Evolutionary conservation across 2,888 invertebrate species (phyloP).

Genomic region (Chloroclystis v-ata): DNA sequence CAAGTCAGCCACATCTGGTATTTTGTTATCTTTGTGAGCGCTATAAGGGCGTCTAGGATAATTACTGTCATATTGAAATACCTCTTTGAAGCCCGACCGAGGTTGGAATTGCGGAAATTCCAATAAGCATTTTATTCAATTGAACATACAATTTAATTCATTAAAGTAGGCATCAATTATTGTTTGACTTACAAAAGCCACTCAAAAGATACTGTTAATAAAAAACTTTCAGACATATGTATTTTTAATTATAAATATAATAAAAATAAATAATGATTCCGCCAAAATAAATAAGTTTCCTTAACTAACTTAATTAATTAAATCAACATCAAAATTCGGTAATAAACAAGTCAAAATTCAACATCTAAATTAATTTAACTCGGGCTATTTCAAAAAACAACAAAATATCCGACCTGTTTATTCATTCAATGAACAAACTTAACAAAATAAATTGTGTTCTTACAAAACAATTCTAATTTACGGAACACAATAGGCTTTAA

Average conservation of each 20-base stretch:
- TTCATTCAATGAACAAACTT: background rate
- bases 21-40: background rate
- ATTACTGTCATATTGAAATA: conserved; percentile 2
- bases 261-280: too few species aligned
- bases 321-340: background rate
- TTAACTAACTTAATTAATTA: background rate
- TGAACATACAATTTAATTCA: too few species aligned
- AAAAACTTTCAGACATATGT: too few species aligned
- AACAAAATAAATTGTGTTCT: conserved; percentile 10
- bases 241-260: too few species aligned
- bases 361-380: too few species aligned
- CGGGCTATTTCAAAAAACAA: background rate
- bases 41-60: background rate
- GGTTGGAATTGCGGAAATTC: background rate
- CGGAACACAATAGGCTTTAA: conserved; percentile 10
- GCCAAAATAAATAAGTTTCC: too few species aligned
- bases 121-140: too few species aligned
- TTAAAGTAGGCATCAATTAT: too few species aligned
- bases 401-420: background rate
- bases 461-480: conserved; percentile 17
- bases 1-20: background rate
- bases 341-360: too few species aligned
- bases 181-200: too few species aligned
- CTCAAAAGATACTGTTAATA: too few species aligned
- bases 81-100: background rate